Conservation (phyloP, 2,797 vertebrate genomes). For the Eulemur albifrons region DNA sequence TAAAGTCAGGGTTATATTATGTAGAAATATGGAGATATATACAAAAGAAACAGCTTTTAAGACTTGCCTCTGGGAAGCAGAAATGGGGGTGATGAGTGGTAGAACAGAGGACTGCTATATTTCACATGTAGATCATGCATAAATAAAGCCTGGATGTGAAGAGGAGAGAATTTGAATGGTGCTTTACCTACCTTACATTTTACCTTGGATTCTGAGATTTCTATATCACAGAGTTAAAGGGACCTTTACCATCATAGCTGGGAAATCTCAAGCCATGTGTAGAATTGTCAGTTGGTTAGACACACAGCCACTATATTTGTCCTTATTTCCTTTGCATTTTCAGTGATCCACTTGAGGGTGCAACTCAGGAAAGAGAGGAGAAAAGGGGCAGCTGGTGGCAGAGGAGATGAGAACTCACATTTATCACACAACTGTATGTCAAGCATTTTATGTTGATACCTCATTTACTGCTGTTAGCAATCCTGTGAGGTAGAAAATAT, state of each 20-base stretch:
- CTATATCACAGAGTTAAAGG: not conserved
- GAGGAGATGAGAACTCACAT: not conserved
- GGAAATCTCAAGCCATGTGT: not conserved
- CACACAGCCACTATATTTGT: not conserved
- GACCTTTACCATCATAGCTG: not conserved
- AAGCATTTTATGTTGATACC: not conserved
- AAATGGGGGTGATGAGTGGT: accelerated
- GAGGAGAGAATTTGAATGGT: no score
- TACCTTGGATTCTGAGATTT: not conserved
- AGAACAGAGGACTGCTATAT: not conserved
- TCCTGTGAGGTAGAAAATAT: not conserved
- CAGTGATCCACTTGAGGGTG: not conserved
- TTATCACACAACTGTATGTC: not conserved
- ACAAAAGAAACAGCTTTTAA: not conserved
- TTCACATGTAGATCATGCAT: no score
- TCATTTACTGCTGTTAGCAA: not conserved
- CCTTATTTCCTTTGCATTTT: not conserved
- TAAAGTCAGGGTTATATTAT: not conserved
- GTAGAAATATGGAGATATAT: not conserved
- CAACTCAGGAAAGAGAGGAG: not conserved
- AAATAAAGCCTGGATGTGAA: not conserved
- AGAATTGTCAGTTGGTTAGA: not conserved
- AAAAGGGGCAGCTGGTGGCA: not conserved
- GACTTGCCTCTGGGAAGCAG: not conserved
- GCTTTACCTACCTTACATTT: not conserved